Conservation (phyloP, 2,113 vertebrate species). For the Proteles cristata region DNA sequence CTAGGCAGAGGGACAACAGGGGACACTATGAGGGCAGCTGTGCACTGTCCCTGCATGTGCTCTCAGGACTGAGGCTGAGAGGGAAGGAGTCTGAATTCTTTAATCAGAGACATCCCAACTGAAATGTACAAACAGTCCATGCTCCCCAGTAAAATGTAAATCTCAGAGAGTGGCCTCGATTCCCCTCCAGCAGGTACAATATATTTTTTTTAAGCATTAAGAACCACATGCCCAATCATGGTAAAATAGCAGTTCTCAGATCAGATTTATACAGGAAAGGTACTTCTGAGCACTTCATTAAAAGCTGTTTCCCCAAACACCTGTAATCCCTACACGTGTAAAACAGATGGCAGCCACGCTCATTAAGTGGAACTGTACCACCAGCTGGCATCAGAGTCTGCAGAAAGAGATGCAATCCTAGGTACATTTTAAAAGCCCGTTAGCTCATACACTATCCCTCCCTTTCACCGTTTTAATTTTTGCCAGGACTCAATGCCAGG, state of each 20-base stretch:
- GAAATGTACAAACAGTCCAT: not conserved
- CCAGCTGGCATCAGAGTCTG: not conserved
- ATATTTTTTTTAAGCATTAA: not conserved
- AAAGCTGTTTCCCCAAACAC: not conserved
- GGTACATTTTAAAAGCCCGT: not conserved
- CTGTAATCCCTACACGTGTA: not conserved
- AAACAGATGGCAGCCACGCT: not conserved
- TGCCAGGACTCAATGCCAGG: not conserved
- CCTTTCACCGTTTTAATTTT: not conserved
- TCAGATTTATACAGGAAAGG: not conserved
- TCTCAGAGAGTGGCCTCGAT: fast-evolving
- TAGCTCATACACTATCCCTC: not conserved
- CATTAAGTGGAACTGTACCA: not conserved
- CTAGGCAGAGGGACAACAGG: not conserved
- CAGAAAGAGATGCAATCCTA: not conserved
- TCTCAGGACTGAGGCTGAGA: not conserved
- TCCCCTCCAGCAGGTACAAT: too few relatives aligned
- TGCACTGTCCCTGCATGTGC: not conserved
- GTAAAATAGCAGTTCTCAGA: not conserved
- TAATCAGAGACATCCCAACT: not conserved
- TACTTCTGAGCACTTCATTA: not conserved
- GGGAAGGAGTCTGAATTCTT: not conserved
- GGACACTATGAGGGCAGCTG: not conserved
- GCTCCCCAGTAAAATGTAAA: not conserved
- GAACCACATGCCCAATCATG: not conserved